phyloP scores from a whole-genome alignment of 2,888 invertebrate genomes.

The Anthrax anthrax region DNA sequence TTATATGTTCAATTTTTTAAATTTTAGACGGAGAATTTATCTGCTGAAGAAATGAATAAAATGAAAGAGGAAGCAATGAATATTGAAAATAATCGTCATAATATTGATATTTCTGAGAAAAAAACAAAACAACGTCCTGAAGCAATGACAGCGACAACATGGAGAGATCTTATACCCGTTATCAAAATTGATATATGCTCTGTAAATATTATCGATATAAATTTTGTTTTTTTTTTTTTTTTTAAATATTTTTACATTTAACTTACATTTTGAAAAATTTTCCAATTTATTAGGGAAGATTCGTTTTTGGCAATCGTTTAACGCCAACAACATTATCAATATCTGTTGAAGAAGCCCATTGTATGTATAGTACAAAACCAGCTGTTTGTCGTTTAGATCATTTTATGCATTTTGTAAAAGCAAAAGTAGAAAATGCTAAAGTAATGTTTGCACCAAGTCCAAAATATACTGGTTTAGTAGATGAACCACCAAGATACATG shows the following conservation, averaged over 20 bases:
- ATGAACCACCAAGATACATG: constrained; percentile 94
- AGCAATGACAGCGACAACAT: constrained; percentile 74
- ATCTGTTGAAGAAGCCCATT: constrained; percentile 85
- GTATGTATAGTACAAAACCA: constrained; percentile 89
- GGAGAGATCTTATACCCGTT: constrained; percentile 92
- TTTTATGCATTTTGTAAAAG: constrained; percentile 92
- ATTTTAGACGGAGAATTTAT: constrained; percentile 39
- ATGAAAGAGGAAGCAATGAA: constrained; percentile 45
- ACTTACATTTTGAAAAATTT: constrained; percentile 13
- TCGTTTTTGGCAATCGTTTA: constrained; percentile 89
- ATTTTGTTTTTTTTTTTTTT: too few relatives aligned
- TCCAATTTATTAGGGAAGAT: constrained; percentile 69
- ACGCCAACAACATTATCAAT: constrained; percentile 87
- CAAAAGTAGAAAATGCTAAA: constrained; percentile 88
- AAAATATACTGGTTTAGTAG: constrained; percentile 82
- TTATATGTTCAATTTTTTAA: neutral
- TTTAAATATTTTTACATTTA: neutral
- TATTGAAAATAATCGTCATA: constrained; percentile 44
- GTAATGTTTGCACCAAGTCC: constrained; percentile 93
- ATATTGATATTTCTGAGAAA: constrained; percentile 29
- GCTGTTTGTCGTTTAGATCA: constrained; percentile 85
- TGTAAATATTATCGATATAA: constrained; percentile 34
- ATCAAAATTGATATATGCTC: constrained; percentile 89
- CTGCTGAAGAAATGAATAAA: constrained; percentile 39
- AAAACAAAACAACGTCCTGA: constrained; percentile 48